These are phyloP conservation scores for Platerodrilus igneus DNA, from an alignment of 2,888 invertebrate genomes.

Conservation along the genomic window DNA sequence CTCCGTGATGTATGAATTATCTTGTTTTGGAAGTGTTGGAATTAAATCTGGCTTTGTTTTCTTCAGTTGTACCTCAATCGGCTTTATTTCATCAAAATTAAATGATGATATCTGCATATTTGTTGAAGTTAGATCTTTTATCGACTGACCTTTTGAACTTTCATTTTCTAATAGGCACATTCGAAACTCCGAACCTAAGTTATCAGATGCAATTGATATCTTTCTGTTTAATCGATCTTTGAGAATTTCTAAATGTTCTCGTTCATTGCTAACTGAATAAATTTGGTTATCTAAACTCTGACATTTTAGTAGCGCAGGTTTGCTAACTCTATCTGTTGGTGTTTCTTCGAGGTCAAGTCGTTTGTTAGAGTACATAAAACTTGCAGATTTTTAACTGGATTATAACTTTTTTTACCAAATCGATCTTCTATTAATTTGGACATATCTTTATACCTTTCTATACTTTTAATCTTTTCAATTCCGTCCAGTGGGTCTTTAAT, in stretches of 20 bases:
- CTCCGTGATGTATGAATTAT: slow-evolving; percentile 61
- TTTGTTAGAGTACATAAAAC: slow-evolving; percentile 43
- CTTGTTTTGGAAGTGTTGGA: slow-evolving; percentile 39
- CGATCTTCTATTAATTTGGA: slow-evolving; percentile 64
- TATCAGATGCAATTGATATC: slow-evolving; percentile 35
- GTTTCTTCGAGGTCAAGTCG: slow-evolving; percentile 37
- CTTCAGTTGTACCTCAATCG: slow-evolving; percentile 29
- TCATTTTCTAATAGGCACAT: slow-evolving; percentile 41
- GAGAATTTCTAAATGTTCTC: slow-evolving; percentile 8
- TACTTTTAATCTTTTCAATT: slow-evolving; percentile 63
- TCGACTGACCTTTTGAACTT: slow-evolving; percentile 27
- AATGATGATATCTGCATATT: slow-evolving; percentile 29
- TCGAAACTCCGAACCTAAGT: slow-evolving; percentile 38
- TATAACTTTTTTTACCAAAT: slow-evolving; percentile 51
- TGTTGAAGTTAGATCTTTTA: slow-evolving; percentile 27
- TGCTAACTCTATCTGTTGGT: slow-evolving; percentile 28
- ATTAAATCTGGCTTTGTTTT: slow-evolving; percentile 42
- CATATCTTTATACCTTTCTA: slow-evolving; percentile 69
- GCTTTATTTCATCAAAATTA: slow-evolving; percentile 34
- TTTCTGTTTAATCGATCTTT: slow-evolving; percentile 14
- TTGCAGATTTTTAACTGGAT: slow-evolving; percentile 45
- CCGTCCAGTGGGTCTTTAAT: slow-evolving; percentile 57
- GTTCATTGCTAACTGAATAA: slow-evolving; percentile 30
- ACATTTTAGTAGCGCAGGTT: slow-evolving; percentile 40
- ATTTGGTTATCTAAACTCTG: slow-evolving; percentile 42